Evolutionary conservation across 2,113 vertebrate genomes (phyloP).

Genomic region (Alligator mississippiensis): DNA sequence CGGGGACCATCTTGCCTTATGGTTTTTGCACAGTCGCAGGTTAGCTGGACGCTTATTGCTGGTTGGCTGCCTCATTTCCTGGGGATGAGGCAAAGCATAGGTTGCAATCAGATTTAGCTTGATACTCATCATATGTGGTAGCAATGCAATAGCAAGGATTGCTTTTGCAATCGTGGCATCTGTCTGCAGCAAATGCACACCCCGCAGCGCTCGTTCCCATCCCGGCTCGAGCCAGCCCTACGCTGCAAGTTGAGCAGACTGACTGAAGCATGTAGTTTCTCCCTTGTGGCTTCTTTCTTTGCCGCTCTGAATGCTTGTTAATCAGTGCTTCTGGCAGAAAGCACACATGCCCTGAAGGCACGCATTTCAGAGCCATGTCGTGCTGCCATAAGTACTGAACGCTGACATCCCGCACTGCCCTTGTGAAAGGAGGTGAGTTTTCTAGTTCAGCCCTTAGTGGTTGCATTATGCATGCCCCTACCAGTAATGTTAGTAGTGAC

Average conservation of each 20-base stretch:
- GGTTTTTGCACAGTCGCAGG: neutral
- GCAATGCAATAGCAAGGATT: neutral
- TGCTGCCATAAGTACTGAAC: constrained; percentile 29
- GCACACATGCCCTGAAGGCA: neutral
- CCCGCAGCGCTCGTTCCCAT: neutral
- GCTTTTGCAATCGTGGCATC: constrained; percentile 21
- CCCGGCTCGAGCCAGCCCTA: constrained; percentile 16
- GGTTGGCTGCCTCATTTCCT: too few species aligned
- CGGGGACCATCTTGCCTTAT: neutral
- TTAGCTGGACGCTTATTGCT: rapidly evolving
- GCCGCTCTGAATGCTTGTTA: constrained; percentile 42
- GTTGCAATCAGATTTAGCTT: neutral
- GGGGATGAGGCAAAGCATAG: neutral
- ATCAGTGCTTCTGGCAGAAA: constrained; percentile 29
- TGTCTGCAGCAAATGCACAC: neutral
- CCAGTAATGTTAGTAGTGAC: constrained; percentile 28
- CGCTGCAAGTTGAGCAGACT: neutral
- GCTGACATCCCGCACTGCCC: neutral
- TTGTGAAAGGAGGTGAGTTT: constrained; percentile 1
- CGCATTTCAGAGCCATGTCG: constrained; percentile 43
- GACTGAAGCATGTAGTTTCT: constrained; percentile 41
- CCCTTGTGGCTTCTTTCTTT: constrained; percentile 49
- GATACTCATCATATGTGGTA: neutral
- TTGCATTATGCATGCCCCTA: neutral
- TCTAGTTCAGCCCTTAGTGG: constrained; percentile 27